Base-by-base conservation (phyloP, 1,140 invertebrate species). In the Meloidogyne chitwoodi region DNA sequence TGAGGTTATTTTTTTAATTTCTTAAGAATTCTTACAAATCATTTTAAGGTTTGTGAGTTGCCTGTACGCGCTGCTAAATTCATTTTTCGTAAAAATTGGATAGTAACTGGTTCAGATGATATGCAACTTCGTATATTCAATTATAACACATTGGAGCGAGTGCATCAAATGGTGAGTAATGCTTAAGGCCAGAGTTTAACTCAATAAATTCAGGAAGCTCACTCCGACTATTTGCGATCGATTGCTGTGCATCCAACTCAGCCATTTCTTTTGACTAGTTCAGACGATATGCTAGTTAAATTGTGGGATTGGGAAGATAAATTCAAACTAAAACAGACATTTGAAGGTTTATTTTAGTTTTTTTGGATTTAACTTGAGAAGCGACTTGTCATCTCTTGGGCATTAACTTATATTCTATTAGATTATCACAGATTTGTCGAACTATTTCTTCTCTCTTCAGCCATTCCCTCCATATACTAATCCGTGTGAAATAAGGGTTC, bases 271-370 rank as follows among this genome's bases (percentile, higher is more conserved):
- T 89, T 99, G 8, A 98, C 95, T 2, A 94, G 94, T 85, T 96
- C 94, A 89, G 95, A 99, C 91, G 97, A 99, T 87, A 95, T 99
- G 93, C 89, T 94, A 29, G 98, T 99, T 67, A 99, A 99, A 89
- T 88, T 99, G 31, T 99, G 97, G 97, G 98, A 99, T 88, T 99
- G 96, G 96, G 96, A 99, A 31, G 96, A 98, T 86, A 91, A 93
- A 83, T 99, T 96, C 94, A 90, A 92, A 0, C 95, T 95, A 83
- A 96, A 97, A 83, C 95, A 98, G 88, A 93, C 96, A 0, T 97
- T 96, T 87, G 95, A 97, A 85, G 94, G 83, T 84, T 29, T 38
- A 22, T 68, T 67, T 65, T 29, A 11, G 16, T 72, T 63, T 71
- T 44, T 16, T 75, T 75, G 19, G 11, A 61, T 0, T 14, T 5